These are phyloP conservation scores for Neolamprologus sp. DNA, from an alignment of 2,113 vertebrate genomes.

Conservation along the genomic window DNA sequence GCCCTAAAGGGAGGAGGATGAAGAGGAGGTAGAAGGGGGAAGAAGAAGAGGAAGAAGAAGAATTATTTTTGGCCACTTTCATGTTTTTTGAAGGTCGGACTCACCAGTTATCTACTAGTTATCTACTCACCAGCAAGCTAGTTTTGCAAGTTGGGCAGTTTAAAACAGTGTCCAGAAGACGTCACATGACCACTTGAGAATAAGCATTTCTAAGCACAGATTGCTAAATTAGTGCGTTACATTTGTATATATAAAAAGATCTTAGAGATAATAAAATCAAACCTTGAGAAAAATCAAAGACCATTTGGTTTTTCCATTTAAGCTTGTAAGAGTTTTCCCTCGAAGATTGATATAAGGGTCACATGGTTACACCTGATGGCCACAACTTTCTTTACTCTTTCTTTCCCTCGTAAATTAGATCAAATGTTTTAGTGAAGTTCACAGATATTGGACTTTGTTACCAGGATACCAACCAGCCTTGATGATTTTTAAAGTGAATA, in stretches of 20 bases:
- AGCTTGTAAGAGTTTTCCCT: not conserved
- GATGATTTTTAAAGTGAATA: not conserved
- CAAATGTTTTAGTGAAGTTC: not conserved
- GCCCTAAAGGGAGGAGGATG: not conserved
- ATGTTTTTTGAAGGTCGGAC: not conserved
- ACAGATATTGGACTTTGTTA: not conserved
- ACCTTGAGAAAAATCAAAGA: not conserved
- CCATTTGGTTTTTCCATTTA: not conserved
- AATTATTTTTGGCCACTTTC: not conserved
- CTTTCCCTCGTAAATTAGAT: fast-evolving
- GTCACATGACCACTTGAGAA: not conserved
- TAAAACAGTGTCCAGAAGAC: not conserved
- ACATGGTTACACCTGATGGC: not conserved
- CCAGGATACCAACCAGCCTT: not conserved
- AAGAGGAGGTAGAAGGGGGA: not conserved
- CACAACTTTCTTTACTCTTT: not conserved
- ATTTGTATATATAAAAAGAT: not conserved
- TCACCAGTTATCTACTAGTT: not conserved
- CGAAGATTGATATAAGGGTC: fast-evolving
- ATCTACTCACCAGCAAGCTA: not conserved
- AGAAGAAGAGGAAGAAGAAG: not conserved
- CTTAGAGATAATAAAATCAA: not conserved
- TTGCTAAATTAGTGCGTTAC: not conserved
- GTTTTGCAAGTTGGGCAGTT: not conserved
- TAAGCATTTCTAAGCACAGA: not conserved